Evolutionary conservation across 2,888 invertebrate species (phyloP).

Genomic region (Carabus problematicus): DNA sequence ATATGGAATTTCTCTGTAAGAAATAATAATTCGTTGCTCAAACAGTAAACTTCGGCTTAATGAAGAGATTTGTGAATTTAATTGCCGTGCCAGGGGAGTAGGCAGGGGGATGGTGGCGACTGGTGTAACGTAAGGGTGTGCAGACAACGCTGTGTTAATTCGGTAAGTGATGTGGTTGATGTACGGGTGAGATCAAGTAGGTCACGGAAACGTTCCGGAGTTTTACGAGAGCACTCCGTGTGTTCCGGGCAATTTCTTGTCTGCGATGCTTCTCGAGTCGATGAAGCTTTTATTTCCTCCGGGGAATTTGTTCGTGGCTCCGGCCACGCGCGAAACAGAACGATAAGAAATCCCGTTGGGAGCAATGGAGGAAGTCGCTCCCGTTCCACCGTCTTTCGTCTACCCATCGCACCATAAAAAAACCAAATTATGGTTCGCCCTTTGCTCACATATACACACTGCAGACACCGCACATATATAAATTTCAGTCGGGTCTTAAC

Average conservation of each 20-base stretch:
- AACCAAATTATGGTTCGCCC: conserved; percentile 34
- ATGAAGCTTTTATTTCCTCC: conserved; percentile 60
- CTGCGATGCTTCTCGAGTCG: conserved; percentile 50
- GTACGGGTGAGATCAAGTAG: conserved; percentile 49
- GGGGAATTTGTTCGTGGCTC: conserved; percentile 52
- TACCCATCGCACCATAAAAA: conserved; percentile 13
- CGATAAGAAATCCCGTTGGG: conserved; percentile 36
- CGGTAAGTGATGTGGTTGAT: conserved; percentile 37
- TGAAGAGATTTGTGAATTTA: conserved; percentile 35
- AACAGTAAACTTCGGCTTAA: neutral
- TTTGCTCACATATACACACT: neutral
- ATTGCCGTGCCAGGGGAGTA: conserved; percentile 19
- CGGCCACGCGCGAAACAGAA: conserved; percentile 36
- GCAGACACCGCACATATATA: conserved; percentile 18
- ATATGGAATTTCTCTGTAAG: conserved; percentile 79
- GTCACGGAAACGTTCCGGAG: conserved; percentile 53
- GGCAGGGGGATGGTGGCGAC: conserved; percentile 16
- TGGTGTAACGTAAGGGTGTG: no score
- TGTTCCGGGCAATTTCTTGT: conserved; percentile 58
- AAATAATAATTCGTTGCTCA: neutral
- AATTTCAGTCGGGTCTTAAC: conserved; percentile 19
- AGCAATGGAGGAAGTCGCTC: conserved; percentile 25
- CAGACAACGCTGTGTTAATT: conserved; percentile 36
- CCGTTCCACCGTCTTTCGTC: neutral
- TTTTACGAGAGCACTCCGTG: conserved; percentile 54